Evolutionary conservation across 2,888 invertebrate species (phyloP).

Genomic region (Metopia argyrocephala): DNA sequence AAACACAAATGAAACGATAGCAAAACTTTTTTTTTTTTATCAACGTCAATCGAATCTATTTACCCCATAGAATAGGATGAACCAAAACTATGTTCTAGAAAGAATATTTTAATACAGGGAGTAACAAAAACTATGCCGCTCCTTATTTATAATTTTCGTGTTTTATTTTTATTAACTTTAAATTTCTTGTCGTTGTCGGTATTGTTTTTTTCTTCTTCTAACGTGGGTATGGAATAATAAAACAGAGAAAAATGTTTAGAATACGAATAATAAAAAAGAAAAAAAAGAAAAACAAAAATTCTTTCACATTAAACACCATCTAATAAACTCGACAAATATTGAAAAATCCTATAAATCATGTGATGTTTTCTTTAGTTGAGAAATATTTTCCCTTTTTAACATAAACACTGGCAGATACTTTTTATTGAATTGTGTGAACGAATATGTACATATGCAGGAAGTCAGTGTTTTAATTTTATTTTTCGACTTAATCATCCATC

Average conservation of each 20-base stretch:
- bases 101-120: not conserved
- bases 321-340: conserved; percentile 52
- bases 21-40: conserved; percentile 40
- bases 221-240: no score
- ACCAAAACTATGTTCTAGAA: conserved; percentile 5
- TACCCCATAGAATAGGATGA: not conserved
- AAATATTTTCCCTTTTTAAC: conserved; percentile 31
- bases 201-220: no score
- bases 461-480: not conserved
- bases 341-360: conserved; percentile 51
- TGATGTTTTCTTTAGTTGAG: conserved; percentile 20
- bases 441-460: not conserved
- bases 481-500: conserved; percentile 18
- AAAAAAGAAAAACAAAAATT: conserved; percentile 10
- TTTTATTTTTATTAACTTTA: no score
- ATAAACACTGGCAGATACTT: conserved; percentile 10
- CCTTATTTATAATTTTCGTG: no score
- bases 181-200: not conserved
- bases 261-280: not conserved
- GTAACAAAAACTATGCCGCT: not conserved
- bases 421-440: not conserved
- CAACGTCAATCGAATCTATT: conserved; percentile 7
- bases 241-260: no score
- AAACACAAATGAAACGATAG: conserved; percentile 51
- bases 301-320: conserved; percentile 39